A percentile compares a stretch with the other conserved stretches of the same genome.
phyloP scores from a whole-genome alignment of 2,888 invertebrate genomes.

The Polydrusus pterygomalis region DNA sequence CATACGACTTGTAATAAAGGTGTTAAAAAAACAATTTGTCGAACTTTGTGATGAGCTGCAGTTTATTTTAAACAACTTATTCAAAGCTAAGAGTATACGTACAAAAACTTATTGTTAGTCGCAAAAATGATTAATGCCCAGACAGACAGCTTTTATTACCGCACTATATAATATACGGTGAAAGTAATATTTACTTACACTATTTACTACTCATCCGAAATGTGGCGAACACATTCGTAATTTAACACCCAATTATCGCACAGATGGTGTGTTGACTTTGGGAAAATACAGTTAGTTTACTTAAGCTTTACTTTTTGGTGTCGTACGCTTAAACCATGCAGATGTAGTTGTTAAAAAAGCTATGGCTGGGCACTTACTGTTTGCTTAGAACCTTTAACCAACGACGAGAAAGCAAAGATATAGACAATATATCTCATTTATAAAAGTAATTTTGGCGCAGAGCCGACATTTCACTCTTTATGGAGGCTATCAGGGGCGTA shows the following conservation, averaged over 20 bases:
- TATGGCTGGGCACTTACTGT: background rate
- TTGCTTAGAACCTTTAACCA: too few relatives aligned
- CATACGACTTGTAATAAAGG: too few relatives aligned
- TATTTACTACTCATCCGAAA: slow-evolving; percentile 40
- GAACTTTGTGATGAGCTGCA: too few relatives aligned
- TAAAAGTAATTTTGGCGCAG: too few relatives aligned
- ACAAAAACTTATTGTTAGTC: background rate
- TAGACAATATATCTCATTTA: too few relatives aligned
- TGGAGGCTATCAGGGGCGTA: too few relatives aligned
- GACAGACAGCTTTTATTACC: slow-evolving; percentile 6
- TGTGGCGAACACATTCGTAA: slow-evolving; percentile 45
- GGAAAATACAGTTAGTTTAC: slow-evolving; percentile 41
- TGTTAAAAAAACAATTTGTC: too few relatives aligned
- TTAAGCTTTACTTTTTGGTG: slow-evolving; percentile 35
- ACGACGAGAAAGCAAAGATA: too few relatives aligned
- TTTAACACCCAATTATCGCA: slow-evolving; percentile 43
- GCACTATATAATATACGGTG: slow-evolving; percentile 25
- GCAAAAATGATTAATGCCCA: slow-evolving; percentile 10
- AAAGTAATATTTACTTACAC: slow-evolving; percentile 43
- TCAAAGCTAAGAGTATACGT: background rate
- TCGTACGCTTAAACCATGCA: slow-evolving; percentile 20
- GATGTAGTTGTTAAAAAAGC: slow-evolving; percentile 20
- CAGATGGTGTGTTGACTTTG: slow-evolving; percentile 41
- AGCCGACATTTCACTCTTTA: too few relatives aligned
- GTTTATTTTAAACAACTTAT: too few relatives aligned